Percentiles rank a stretch among this genome's conserved stretches.
These are phyloP conservation scores for Macroteleia sp. DNA, from an alignment of 2,888 invertebrate genomes.

Conservation along the genomic window DNA sequence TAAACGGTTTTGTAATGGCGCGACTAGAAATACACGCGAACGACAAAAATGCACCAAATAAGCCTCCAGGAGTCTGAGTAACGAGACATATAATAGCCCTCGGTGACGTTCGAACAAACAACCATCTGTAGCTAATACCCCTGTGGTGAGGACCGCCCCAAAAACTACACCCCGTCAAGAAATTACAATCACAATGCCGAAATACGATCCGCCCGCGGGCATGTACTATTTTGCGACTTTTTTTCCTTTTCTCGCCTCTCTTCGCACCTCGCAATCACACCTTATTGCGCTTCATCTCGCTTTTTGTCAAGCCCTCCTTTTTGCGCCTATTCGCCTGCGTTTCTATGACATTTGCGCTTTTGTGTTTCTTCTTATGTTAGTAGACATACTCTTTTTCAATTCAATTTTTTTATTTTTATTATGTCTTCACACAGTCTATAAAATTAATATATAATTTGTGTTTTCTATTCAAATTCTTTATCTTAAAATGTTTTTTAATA, in stretches of 20 bases:
- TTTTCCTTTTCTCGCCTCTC: conserved; percentile 41
- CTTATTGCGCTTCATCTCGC: conserved; percentile 36
- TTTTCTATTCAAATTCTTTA: too few species aligned
- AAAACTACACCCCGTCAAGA: conserved; percentile 82
- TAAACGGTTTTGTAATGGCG: conserved; percentile 50
- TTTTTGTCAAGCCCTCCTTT: conserved; percentile 5
- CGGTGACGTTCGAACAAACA: conserved; percentile 82
- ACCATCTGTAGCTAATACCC: conserved; percentile 83
- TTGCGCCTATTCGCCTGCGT: conserved; percentile 59
- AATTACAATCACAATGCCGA: conserved; percentile 84
- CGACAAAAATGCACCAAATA: conserved; percentile 69
- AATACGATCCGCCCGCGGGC: conserved; percentile 83
- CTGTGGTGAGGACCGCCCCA: conserved; percentile 82
- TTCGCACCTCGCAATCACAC: conserved; percentile 66
- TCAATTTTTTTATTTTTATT: too few species aligned
- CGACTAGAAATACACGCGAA: conserved; percentile 26
- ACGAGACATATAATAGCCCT: conserved; percentile 83
- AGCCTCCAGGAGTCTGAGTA: conserved; percentile 74
- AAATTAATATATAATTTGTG: too few species aligned
- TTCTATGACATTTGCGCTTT: conserved; percentile 75
- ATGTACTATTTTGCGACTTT: conserved; percentile 72
- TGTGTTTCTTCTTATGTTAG: too few species aligned
- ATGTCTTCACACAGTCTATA: too few species aligned
- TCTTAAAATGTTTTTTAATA: too few species aligned
- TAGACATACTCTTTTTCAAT: too few species aligned